A percentile compares a stretch with the other conserved stretches of the same genome.
These are phyloP conservation scores for Tetramorium alpestre DNA, from an alignment of 1,140 invertebrate genomes.

Conservation along the genomic window DNA sequence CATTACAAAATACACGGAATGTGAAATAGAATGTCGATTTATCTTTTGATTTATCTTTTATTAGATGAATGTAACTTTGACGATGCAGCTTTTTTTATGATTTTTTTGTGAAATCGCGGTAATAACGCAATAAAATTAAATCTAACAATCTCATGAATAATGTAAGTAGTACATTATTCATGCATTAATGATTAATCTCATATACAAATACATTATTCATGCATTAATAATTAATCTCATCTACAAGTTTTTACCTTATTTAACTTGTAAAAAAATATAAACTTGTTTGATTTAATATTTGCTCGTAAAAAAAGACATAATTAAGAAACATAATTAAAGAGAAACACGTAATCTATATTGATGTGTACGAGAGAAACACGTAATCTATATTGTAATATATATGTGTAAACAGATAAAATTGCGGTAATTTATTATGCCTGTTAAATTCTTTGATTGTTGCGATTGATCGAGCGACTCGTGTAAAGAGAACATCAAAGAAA, in stretches of 20 bases:
- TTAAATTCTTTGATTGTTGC: slow-evolving; percentile 56
- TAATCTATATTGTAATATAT: background rate
- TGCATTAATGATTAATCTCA: too few relatives aligned
- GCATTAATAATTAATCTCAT: too few relatives aligned
- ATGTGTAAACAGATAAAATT: background rate
- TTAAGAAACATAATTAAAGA: background rate
- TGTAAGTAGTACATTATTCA: background rate
- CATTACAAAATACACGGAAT: background rate
- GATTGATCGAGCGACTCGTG: slow-evolving; percentile 11
- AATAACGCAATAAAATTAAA: background rate
- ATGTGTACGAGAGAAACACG: background rate
- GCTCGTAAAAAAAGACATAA: background rate
- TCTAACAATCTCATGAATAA: background rate
- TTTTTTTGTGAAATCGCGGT: background rate
- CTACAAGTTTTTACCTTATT: background rate
- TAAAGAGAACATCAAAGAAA: background rate
- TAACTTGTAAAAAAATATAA: background rate
- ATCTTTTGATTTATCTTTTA: background rate
- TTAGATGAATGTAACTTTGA: background rate
- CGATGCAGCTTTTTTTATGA: background rate
- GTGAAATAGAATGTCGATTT: background rate
- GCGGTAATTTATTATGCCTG: background rate
- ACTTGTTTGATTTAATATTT: background rate
- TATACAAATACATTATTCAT: too few relatives aligned
- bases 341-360: background rate